A percentile compares a stretch with the other conserved stretches of the same genome.
phyloP scores from a whole-genome alignment of 1,140 invertebrate genomes.

The Heliconius hermathena region DNA sequence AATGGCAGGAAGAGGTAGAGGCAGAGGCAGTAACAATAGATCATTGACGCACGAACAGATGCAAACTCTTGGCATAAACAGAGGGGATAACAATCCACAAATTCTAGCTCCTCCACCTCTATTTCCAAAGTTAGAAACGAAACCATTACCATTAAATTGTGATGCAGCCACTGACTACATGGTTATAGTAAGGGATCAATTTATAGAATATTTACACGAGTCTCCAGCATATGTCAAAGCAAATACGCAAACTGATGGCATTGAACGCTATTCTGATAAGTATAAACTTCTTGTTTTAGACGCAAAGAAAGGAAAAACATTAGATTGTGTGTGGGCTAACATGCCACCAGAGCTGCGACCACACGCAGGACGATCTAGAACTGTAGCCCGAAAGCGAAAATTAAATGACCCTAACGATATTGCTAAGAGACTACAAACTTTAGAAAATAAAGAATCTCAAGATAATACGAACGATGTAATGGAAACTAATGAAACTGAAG shows the following conservation, averaged over 20 bases:
- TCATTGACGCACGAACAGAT: conserved; percentile 78
- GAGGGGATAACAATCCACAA: conserved; percentile 67
- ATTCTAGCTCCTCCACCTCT: conserved; percentile 73
- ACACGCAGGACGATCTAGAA: conserved; percentile 49
- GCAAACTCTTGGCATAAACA: conserved; percentile 72
- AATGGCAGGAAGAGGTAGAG: conserved; percentile 77
- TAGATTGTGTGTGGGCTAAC: conserved; percentile 72
- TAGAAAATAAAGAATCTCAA: conserved; percentile 74
- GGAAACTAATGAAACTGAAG: conserved; percentile 58
- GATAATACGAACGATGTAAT: conserved; percentile 50
- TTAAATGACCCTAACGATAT: conserved; percentile 67
- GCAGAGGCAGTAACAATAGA: conserved; percentile 57
- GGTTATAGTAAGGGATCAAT: conserved; percentile 79
- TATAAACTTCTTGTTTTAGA: conserved; percentile 77
- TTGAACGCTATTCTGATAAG: conserved; percentile 80
- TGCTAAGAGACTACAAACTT: conserved; percentile 69
- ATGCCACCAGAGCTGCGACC: conserved; percentile 76
- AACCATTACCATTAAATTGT: conserved; percentile 67
- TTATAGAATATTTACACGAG: conserved; percentile 78
- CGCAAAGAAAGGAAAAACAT: conserved; percentile 65
- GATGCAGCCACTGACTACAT: conserved; percentile 79
- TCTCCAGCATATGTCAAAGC: conserved; percentile 75
- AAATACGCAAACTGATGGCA: conserved; percentile 65
- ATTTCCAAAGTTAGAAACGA: conserved; percentile 77
- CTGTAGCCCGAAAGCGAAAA: conserved; percentile 64